Base-by-base conservation (phyloP, 2,888 invertebrate genomes). In the Bombylius discolor region DNA sequence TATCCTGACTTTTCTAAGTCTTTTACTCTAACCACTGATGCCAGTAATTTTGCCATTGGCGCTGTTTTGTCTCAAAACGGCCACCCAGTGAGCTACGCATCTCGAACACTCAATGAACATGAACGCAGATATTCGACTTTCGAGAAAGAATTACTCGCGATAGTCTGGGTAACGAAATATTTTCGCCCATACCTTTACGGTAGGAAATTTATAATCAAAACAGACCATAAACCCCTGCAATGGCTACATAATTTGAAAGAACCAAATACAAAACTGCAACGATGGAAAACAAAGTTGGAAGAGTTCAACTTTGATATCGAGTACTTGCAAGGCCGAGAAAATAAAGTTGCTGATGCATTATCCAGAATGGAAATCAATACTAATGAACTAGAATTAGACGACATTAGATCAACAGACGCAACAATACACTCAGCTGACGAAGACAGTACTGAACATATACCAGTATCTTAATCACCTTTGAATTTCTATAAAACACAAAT, bases 361-460 rank as follows among this genome's bases (percentile, higher is more conserved):
- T 55, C 55, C 23, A 34, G 58, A 46, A 9, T 58, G 31, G 39
- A 52, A 51, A 36, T 46, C 13, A 53, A 56, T 31, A 46, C 49
- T 45, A 44, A 49, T 13, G 34, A 39, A 31, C 31, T 46, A 32
- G 34, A 39, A 31, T 33, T 46, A 32, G 49, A 52, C 5, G 45
- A 47, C n/a, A 48, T 57, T 33, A 48, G 55, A 39, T 53, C 55
- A 32, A 50, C 48, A 4, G 33, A 54, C 13, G 57, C 58, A 44
- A 62, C 60, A n/a, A 58, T 61, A 23, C 58, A 59, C 47, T 59
- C 56, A 31, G 60, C 54, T 4, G 11, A 23, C n/a, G 60, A 60
- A 55, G 53, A 59, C 48, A 14, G 51, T 8, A 50, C 57, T 23
- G 56, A 59, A 33, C 58, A 62, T 34, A 60, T 60, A 48, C 47